Percentiles rank a stretch among this genome's conserved stretches.
phyloP scores from a whole-genome alignment of 2,888 invertebrate species.

The Seira sanloemensis region DNA sequence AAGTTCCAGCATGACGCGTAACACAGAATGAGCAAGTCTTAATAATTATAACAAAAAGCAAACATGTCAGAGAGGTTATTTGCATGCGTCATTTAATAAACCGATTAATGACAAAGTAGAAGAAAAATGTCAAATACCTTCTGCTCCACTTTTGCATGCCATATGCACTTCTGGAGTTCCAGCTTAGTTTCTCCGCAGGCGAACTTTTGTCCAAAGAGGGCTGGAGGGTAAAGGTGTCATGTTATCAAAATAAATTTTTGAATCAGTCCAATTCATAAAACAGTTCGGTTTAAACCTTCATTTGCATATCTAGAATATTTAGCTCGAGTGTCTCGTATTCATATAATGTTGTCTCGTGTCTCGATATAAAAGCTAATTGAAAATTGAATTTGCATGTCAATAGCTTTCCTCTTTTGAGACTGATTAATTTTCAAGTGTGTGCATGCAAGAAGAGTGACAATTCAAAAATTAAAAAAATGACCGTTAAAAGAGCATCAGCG shows the following conservation, averaged over 20 bases:
- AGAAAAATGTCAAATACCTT: neutral
- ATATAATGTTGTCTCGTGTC: no score
- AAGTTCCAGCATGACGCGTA: neutral
- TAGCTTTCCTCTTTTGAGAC: neutral
- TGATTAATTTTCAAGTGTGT: neutral
- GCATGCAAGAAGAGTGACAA: neutral
- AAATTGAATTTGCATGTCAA: neutral
- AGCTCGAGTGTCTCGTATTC: no score
- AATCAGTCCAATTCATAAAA: neutral
- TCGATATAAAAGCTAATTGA: no score
- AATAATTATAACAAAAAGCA: neutral
- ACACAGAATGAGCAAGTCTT: neutral
- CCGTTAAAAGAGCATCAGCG: conserved; percentile 25
- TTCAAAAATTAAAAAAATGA: neutral
- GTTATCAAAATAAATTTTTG: neutral
- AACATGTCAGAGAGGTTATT: neutral
- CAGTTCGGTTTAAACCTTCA: neutral
- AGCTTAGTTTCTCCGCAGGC: no score
- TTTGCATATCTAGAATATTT: no score
- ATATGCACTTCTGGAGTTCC: no score
- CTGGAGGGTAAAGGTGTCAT: no score
- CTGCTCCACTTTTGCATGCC: no score
- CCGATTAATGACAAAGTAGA: neutral
- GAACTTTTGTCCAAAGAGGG: no score
- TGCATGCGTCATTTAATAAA: conserved; percentile 18